Conservation (phyloP, 2,797 vertebrate genomes). For the Eurystomus glaucurus region DNA sequence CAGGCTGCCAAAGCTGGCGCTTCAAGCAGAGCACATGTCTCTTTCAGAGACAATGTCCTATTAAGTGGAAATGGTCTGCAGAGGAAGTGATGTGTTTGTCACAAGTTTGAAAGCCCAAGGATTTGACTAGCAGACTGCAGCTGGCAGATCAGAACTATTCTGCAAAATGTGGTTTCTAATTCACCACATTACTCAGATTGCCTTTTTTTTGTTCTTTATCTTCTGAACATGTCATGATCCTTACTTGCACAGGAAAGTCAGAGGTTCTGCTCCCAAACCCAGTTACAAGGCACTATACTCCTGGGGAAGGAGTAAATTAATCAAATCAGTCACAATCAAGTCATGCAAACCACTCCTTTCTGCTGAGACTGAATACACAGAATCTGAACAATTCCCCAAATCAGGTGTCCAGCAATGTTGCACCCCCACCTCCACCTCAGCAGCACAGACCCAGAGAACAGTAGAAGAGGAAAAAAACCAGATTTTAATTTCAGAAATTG, state of each 20-base stretch:
- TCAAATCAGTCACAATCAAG: neutral
- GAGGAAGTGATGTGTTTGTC: conserved; percentile 49
- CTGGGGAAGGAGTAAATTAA: neutral
- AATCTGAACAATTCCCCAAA: neutral
- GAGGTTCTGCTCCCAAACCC: neutral
- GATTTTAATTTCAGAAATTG: neutral
- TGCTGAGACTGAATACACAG: neutral
- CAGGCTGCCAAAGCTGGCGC: neutral
- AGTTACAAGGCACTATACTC: neutral
- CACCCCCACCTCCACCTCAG: neutral
- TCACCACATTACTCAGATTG: neutral
- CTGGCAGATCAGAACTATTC: neutral
- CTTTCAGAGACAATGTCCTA: neutral
- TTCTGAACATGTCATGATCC: neutral
- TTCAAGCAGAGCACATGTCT: neutral
- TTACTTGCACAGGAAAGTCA: neutral
- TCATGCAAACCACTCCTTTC: neutral
- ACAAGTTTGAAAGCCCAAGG: conserved; percentile 16
- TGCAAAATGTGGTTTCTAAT: neutral
- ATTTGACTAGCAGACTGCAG: neutral
- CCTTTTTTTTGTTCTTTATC: neutral
- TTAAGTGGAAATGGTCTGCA: conserved; percentile 48
- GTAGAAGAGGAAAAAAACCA: neutral
- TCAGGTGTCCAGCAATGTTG: neutral
- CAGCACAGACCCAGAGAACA: neutral